Percentiles rank a stretch among this genome's conserved stretches.
Conservation (phyloP, 2,113 vertebrate genomes). For the Plotosus lineatus region DNA sequence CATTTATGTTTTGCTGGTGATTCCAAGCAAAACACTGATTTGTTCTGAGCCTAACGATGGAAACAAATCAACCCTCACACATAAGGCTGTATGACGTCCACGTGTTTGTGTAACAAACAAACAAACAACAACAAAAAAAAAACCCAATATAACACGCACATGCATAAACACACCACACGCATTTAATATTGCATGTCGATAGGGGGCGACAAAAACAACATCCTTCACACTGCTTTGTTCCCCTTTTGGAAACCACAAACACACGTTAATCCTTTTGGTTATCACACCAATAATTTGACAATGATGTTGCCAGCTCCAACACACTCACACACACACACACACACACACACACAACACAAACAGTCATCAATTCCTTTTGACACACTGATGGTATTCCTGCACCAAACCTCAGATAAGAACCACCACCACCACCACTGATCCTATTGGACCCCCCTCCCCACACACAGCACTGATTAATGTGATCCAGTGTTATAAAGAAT, state of each 20-base stretch:
- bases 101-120: not conserved
- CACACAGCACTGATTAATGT: not conserved
- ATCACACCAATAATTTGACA: not conserved
- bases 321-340: not conserved
- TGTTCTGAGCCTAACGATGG: not conserved
- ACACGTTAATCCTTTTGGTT: not conserved
- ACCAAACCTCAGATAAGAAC: not conserved
- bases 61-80: not conserved
- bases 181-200: not conserved
- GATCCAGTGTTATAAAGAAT: not conserved
- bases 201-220: constrained; percentile 20
- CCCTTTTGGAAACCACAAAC: not conserved
- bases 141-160: not conserved
- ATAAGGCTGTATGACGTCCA: not conserved
- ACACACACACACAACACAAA: not conserved
- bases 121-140: not conserved
- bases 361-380: not conserved
- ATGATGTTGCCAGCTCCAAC: no score
- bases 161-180: not conserved
- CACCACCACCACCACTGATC: not conserved
- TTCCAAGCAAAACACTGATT: not conserved
- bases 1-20: not conserved
- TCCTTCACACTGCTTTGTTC: constrained; percentile 43
- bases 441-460: not conserved
- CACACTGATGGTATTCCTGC: not conserved